Evolutionary conservation across 2,113 vertebrate species (phyloP).

Genomic region (Phaethornis superciliosus): DNA sequence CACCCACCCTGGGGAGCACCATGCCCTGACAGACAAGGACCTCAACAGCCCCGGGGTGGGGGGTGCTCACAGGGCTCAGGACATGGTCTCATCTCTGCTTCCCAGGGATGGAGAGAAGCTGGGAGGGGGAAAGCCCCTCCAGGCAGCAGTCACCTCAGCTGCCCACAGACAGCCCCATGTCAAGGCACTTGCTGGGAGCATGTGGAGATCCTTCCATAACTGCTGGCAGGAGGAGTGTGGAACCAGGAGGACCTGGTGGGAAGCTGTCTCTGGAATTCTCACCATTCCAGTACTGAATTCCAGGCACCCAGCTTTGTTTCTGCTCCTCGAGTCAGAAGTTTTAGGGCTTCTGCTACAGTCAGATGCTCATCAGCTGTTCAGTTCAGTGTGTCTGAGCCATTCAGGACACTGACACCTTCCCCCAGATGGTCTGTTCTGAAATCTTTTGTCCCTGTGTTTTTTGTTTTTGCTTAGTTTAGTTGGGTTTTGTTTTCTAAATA

Average conservation of each 20-base stretch:
- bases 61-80: background rate
- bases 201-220: accelerated
- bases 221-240: accelerated
- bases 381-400: background rate
- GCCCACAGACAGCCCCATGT: background rate
- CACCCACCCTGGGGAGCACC: background rate
- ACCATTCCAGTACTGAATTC: background rate
- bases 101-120: background rate
- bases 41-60: background rate
- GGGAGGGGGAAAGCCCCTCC: background rate
- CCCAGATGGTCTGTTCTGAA: background rate
- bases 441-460: background rate
- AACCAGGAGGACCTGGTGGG: background rate
- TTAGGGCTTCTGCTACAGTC: constrained; percentile 32
- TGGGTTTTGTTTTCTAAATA: background rate
- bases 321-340: constrained; percentile 36
- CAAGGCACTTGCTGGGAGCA: background rate
- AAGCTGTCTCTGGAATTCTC: background rate
- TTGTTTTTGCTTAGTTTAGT: too few relatives aligned
- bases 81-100: background rate
- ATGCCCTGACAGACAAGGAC: background rate
- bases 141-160: background rate
- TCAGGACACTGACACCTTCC: constrained; percentile 15
- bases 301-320: constrained; percentile 8
- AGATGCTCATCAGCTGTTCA: constrained; percentile 37